phyloP scores from a whole-genome alignment of 2,797 vertebrate species.

The Rhabdophis nuchalis region DNA sequence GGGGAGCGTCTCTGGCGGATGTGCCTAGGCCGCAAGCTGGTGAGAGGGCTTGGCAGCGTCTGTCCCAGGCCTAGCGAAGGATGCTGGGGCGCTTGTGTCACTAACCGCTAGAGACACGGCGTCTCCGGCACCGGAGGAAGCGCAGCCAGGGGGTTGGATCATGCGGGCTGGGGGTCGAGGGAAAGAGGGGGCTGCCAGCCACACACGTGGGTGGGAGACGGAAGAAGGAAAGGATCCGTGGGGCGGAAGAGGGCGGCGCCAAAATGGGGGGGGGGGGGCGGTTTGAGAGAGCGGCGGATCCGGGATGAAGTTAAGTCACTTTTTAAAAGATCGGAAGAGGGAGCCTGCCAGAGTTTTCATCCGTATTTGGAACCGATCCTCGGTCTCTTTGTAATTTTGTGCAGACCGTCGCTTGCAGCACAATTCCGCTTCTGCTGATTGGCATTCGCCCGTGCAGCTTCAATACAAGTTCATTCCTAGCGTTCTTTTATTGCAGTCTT shows the following conservation, averaged over 20 bases:
- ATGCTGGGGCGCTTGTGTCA: constrained; percentile 42
- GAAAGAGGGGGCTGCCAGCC: not conserved
- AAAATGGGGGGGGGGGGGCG: not conserved
- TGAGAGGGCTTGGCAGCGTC: not conserved
- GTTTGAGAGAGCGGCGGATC: no score
- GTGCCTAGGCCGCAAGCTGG: not conserved
- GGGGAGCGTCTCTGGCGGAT: not conserved
- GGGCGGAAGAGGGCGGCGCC: not conserved
- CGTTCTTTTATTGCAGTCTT: not conserved
- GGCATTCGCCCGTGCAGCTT: not conserved
- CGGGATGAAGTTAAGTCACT: not conserved
- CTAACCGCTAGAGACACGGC: constrained; percentile 46
- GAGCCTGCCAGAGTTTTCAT: no score
- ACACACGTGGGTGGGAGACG: not conserved
- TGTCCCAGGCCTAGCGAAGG: constrained; percentile 18
- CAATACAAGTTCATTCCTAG: not conserved
- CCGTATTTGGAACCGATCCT: not conserved
- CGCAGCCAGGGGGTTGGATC: constrained; percentile 8
- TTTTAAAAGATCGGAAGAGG: not conserved
- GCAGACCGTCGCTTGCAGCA: no score
- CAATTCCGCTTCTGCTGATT: not conserved
- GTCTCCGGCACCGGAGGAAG: constrained; percentile 44
- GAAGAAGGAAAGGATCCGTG: not conserved
- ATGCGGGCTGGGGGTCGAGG: not conserved
- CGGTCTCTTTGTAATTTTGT: no score